Evolutionary conservation across 1,140 invertebrate genomes (phyloP), one percentile per base, ranked within the genome.

Genomic region (Pseudomyrmex flavicornis): DNA sequence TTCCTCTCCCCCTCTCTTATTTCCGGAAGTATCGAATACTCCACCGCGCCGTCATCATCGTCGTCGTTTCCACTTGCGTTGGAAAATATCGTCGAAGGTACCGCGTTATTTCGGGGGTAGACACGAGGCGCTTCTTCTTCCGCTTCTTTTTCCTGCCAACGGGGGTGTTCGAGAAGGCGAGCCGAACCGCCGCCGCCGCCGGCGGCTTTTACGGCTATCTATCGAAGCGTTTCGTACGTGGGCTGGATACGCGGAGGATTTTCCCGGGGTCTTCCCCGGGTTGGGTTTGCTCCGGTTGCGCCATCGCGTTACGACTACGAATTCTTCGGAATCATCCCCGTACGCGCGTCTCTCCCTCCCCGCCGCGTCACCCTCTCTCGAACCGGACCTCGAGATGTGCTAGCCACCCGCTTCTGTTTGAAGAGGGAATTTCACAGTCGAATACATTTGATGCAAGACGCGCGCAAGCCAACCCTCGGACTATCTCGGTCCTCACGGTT

Each of bases 341-440:
- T 65, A 63, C 22, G 9, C 54, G n/a, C 17, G 17, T 17, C 17
- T 44, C n/a, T 48, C 56, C 0, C 26, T 17, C 17, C 26, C 26
- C 72, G 35, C 10, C 61, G 35, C 35, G 5, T 35, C 26, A 35
- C 26, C 5, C 17, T 17, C 35, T 7, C 5, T 35, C 69, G 70
- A n/a, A 58, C 48, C 65, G 86, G 83, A 73, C 80, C 84, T 74
- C 90, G 83, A 92, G 90, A 91, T 91, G 91, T 88, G 89, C 90
- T 88, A 89, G 91, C 90, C 88, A 90, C 82, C 84, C 92, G 91
- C 89, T 91, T 92, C 90, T 93, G 93, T 93, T 93, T 94, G 92
- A 94, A 93, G 93, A 94, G 92, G 88, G 91, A 93, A 94, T 94
- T 94, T 94, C 88, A 94, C 93, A 94, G 93, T 93, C 93, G 93